phyloP scores from a whole-genome alignment of 2,797 vertebrate species.

The Phoxinus dragarum region DNA sequence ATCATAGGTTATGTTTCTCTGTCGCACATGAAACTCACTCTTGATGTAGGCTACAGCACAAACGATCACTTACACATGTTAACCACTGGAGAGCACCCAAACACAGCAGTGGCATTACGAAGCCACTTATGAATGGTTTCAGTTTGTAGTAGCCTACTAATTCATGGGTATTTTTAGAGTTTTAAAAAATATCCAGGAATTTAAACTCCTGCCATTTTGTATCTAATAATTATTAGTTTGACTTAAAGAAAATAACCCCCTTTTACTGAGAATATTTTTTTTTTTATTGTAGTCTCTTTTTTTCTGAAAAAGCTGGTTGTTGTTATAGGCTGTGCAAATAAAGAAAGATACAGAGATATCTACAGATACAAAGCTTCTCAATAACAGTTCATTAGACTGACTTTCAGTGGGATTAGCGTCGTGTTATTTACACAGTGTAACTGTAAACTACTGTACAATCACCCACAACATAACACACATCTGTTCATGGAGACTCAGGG shows the following conservation, averaged over 20 bases:
- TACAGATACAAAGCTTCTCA: neutral
- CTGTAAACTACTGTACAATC: neutral
- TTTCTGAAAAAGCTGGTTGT: neutral
- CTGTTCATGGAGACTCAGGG: neutral
- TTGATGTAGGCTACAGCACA: neutral
- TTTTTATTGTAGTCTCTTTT: neutral
- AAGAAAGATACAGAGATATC: neutral
- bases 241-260: neutral
- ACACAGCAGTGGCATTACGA: neutral
- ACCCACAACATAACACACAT: neutral
- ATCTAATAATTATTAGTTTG: neutral
- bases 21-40: neutral
- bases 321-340: neutral
- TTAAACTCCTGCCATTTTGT: neutral
- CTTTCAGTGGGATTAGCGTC: slow-evolving; percentile 2
- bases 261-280: neutral
- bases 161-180: neutral
- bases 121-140: neutral
- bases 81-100: neutral
- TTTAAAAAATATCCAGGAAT: neutral
- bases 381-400: neutral
- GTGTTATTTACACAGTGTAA: neutral
- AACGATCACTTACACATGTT: neutral
- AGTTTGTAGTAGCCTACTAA: neutral
- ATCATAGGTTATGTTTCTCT: neutral